Evolutionary conservation across 2,113 vertebrate species (phyloP), one percentile per base, ranked within the genome.

Genomic region (Podocnemis expansa): DNA sequence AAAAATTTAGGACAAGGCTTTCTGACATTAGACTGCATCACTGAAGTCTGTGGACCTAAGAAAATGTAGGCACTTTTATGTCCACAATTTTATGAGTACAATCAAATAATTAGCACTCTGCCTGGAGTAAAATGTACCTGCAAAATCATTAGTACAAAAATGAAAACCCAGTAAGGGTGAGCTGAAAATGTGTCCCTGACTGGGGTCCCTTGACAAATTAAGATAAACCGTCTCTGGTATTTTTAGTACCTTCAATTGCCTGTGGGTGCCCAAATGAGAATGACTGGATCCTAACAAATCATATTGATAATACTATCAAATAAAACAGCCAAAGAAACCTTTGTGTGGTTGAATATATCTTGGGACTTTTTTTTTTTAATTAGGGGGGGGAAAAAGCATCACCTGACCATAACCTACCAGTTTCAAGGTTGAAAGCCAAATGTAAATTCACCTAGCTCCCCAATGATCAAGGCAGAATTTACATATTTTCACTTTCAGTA

Each of bases 341-440:
- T 56, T 34, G 91, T 92, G 51, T 81, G 43, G 24, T 84, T 82
- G 45, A 93, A 73, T 1, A 49, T 10, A 75, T 83, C 21, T 10
- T 78, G 22, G 52, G 47, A 47, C 73, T 87, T 85, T 95, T 85
- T 45, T 31, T 29, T 89, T 88, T 21, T 67, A 19, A 95, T 67
- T 88, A 93, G 25, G 2, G 47, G 73, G 43, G n/a, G 0, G 79
- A 73, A 90, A 84, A n/a, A 0, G 0, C 78, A 89, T 87, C 85
- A 93, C 21, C 94, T 82, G 91, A 86, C 84, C 25, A 47, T 73
- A 89, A 88, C n/a, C 41, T 70, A 90, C 19, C 93, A 81, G 90
- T 84, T 93, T 91, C 90, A 97, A 96, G 93, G 92, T 95, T 97
- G 97, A 96, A 91, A 95, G 84, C 94, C 31, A 91, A 95, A 95